Evolutionary conservation across 1,140 invertebrate genomes (phyloP).

Genomic region (Zophobas morio): DNA sequence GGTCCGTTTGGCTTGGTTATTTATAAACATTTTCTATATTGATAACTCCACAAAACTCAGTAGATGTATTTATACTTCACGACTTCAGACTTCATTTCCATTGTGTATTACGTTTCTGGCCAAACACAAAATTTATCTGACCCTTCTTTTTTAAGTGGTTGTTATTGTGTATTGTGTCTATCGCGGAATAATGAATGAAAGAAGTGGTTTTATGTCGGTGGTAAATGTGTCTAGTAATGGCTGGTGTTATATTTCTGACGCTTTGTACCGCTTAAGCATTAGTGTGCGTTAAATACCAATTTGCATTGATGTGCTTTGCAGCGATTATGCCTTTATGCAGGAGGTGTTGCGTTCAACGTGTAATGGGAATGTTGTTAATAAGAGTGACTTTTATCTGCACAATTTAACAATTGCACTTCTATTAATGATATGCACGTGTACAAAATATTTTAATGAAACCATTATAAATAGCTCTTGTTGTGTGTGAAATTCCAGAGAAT

Average conservation of each 20-base stretch:
- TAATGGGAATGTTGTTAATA: not conserved
- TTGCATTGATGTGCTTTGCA: constrained; percentile 38
- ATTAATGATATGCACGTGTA: too few species aligned
- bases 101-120: constrained; percentile 15
- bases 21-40: too few species aligned
- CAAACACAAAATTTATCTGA: constrained; percentile 9
- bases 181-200: constrained; percentile 25
- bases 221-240: constrained; percentile 34
- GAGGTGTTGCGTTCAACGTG: not conserved
- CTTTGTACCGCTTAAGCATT: constrained; percentile 30
- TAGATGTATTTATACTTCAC: too few species aligned
- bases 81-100: not conserved
- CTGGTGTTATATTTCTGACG: constrained; percentile 37
- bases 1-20: too few species aligned
- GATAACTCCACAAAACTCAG: too few species aligned
- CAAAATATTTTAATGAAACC: too few species aligned
- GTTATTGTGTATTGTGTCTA: constrained; percentile 39
- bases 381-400: not conserved
- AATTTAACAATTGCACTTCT: too few species aligned
- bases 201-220: constrained; percentile 38
- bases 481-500: too few species aligned
- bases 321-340: constrained; percentile 11
- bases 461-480: too few species aligned
- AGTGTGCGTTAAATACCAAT: constrained; percentile 45
- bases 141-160: constrained; percentile 25